Percentiles rank a stretch among this genome's conserved stretches.
Evolutionary conservation across 2,113 vertebrate species (phyloP).

Genomic region (Malurus alboscapulatus): DNA sequence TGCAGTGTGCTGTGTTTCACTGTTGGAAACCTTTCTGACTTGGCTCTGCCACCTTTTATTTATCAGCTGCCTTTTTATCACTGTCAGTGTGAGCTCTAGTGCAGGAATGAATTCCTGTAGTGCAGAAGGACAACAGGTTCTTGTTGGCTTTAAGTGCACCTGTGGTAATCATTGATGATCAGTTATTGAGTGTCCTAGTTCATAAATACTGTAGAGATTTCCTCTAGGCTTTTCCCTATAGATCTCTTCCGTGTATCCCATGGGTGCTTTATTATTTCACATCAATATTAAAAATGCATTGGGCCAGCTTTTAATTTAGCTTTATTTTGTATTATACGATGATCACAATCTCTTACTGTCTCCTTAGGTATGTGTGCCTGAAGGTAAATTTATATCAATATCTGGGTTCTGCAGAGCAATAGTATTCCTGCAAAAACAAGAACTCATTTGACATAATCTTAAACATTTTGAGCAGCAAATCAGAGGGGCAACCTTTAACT

Average conservation of each 20-base stretch:
- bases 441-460: background rate
- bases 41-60: background rate
- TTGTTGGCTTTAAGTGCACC: background rate
- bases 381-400: background rate
- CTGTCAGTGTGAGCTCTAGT: background rate
- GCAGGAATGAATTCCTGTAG: rapidly evolving
- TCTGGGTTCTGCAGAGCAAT: background rate
- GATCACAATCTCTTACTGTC: background rate
- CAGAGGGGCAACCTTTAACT: background rate
- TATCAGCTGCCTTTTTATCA: background rate
- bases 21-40: background rate
- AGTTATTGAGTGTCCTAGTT: background rate
- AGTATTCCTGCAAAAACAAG: background rate
- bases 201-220: background rate
- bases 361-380: background rate
- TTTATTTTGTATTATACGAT: background rate
- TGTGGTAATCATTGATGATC: background rate
- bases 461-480: background rate
- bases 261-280: background rate
- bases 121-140: background rate
- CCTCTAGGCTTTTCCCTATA: background rate
- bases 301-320: background rate
- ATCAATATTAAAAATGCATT: background rate
- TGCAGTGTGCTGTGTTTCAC: rapidly evolving
- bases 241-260: background rate